Evolutionary conservation across 2,113 vertebrate species (phyloP), one percentile per base, ranked within the genome.

Genomic region (Phaethon lepturus): DNA sequence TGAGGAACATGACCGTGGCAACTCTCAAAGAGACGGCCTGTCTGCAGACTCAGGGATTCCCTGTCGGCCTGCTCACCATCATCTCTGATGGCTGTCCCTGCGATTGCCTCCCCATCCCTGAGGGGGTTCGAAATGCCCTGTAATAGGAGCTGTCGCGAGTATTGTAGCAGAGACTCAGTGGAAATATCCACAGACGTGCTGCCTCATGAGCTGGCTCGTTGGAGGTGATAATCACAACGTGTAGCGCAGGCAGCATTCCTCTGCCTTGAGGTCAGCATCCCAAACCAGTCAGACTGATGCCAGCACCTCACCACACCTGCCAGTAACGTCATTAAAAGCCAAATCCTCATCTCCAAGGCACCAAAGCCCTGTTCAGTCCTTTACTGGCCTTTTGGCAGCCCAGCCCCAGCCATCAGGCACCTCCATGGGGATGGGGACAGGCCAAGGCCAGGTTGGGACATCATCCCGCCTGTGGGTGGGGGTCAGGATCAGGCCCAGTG

Each of bases 221-320:
- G 59, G 63, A 87, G 76, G 60, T 3, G 19, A 56, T 94, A 91
- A 92, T 95, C 74, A 86, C 79, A 55, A 25, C 0, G 10, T 50
- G 56, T 35, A 80, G 35, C 1, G 1, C 64, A 1, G 12, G 79
- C 68, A 89, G 80, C 94, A 94, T 97, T 95, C 95, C 80, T 95
- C 77, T 95, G 86, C 87, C 92, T 89, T 95, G 94, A 97, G 45
- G 49, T 94, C 93, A 96, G 50, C 91, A 79, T 68, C 77, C 68
- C 75, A 88, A 90, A 96, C 52, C 66, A 42, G 77, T 83, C 80
- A 58, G 87, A 52, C 59, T 56, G 59, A 95, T 95, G 87, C 52
- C 92, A 91, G 29, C 71, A 35, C 66, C 75, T 90, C 13, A 0
- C 86, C 85, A 89, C 91, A 76, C 90, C 93, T 89, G 47, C 56